Conservation (phyloP, 2,888 invertebrate species). For the Nasonovia ribisnigri region DNA sequence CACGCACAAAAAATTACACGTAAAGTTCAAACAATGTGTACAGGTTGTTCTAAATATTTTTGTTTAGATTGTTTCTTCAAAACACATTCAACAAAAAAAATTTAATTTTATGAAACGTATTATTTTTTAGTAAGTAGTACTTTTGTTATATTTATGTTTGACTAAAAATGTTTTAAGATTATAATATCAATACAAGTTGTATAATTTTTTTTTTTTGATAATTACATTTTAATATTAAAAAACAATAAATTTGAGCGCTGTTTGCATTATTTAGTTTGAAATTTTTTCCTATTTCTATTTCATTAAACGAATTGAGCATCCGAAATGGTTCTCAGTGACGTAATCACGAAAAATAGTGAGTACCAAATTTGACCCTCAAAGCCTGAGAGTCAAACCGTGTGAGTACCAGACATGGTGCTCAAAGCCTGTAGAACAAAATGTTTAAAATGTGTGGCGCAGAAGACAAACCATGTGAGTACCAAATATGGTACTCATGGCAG, state of each 20-base stretch:
- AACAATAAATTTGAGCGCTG: slow-evolving; percentile 9
- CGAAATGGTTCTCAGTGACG: slow-evolving; percentile 14
- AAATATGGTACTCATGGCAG: not conserved
- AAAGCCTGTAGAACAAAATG: slow-evolving; percentile 20
- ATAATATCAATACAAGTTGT: not conserved
- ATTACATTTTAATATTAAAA: slow-evolving; percentile 27
- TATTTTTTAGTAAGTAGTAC: not conserved
- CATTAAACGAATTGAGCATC: slow-evolving; percentile 33
- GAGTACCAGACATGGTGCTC: slow-evolving; percentile 32
- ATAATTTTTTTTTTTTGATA: slow-evolving; percentile 3
- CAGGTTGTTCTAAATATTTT: not conserved
- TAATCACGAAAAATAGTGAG: slow-evolving; percentile 6
- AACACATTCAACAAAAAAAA: not conserved
- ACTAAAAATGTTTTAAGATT: not conserved
- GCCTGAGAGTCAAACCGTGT: slow-evolving; percentile 14
- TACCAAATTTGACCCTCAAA: slow-evolving; percentile 19
- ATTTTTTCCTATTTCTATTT: slow-evolving; percentile 6
- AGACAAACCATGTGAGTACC: slow-evolving; percentile 17
- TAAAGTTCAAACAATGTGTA: not conserved
- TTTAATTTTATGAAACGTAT: not conserved
- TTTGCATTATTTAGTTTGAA: not conserved
- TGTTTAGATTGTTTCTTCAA: slow-evolving; percentile 21
- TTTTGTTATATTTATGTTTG: not conserved
- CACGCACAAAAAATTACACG: slow-evolving; percentile 25
- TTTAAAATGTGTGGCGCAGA: not conserved